phyloP scores from a whole-genome alignment of 2,113 vertebrate genomes.

The Neolamprologus longior region DNA sequence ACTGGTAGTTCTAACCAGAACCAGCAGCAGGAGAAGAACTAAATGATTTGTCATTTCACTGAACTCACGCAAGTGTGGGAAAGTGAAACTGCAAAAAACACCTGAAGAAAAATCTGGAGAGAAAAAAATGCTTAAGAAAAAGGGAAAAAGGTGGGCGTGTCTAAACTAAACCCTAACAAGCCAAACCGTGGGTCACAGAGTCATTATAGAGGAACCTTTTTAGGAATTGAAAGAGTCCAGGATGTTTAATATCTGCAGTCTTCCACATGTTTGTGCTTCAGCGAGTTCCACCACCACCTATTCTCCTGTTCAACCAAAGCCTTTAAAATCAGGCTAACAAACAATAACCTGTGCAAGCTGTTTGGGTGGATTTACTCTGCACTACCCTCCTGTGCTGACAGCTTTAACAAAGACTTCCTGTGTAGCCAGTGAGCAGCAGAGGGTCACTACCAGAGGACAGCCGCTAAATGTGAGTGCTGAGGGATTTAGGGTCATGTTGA shows the following conservation, averaged over 20 bases:
- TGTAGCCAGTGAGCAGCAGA: not conserved
- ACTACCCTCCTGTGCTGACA: not conserved
- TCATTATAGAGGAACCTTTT: not conserved
- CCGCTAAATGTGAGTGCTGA: not conserved
- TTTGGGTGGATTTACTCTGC: not conserved
- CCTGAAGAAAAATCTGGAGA: not conserved
- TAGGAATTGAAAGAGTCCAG: not conserved
- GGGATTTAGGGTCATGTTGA: slow-evolving; percentile 42
- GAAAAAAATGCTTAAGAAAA: fast-evolving
- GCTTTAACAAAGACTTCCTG: slow-evolving; percentile 27
- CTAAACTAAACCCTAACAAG: not conserved
- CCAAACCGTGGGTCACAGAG: not conserved
- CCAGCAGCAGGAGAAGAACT: not conserved
- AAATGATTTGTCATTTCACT: not conserved
- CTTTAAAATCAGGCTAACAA: not conserved
- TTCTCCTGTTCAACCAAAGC: not conserved
- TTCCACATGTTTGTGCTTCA: not conserved
- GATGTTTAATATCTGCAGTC: not conserved
- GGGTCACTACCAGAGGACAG: not conserved
- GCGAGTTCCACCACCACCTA: not conserved
- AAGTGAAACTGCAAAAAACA: not conserved
- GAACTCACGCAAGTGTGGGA: fast-evolving
- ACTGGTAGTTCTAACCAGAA: not conserved
- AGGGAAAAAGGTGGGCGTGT: fast-evolving
- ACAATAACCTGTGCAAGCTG: not conserved